A percentile compares a stretch with the other conserved stretches of the same genome.
These are phyloP conservation scores for Penelope pileata DNA, from an alignment of 2,113 vertebrate species.

Conservation along the genomic window DNA sequence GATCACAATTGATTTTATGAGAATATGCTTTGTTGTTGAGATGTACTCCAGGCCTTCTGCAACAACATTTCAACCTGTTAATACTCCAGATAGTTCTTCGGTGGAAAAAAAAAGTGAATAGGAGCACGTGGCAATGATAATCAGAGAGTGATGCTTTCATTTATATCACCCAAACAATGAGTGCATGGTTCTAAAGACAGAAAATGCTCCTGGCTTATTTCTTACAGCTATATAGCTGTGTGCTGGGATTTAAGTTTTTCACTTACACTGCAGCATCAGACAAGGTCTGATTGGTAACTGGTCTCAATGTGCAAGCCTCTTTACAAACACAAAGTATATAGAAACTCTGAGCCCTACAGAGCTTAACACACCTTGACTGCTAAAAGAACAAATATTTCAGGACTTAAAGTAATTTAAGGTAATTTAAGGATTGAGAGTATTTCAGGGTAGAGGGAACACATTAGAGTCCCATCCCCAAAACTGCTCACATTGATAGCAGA, in stretches of 20 bases:
- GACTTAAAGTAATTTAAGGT: not conserved
- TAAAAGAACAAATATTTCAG: not conserved
- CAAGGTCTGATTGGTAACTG: too few relatives aligned
- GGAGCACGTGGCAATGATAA: not conserved
- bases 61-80: not conserved
- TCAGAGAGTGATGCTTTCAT: not conserved
- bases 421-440: too few relatives aligned
- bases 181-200: not conserved
- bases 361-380: not conserved
- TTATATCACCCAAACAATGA: not conserved
- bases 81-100: not conserved
- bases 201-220: not conserved
- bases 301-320: not conserved
- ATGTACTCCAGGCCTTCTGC: not conserved
- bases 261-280: not conserved
- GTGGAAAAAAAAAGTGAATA: not conserved
- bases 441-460: not conserved
- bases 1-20: not conserved
- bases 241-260: not conserved
- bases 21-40: not conserved
- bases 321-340: not conserved
- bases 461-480: not conserved
- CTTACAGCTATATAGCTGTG: not conserved
- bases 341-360: not conserved
- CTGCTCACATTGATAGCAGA: not conserved